Evolutionary conservation across 2,113 vertebrate species (phyloP).

Genomic region (Lutjanus erythropterus): DNA sequence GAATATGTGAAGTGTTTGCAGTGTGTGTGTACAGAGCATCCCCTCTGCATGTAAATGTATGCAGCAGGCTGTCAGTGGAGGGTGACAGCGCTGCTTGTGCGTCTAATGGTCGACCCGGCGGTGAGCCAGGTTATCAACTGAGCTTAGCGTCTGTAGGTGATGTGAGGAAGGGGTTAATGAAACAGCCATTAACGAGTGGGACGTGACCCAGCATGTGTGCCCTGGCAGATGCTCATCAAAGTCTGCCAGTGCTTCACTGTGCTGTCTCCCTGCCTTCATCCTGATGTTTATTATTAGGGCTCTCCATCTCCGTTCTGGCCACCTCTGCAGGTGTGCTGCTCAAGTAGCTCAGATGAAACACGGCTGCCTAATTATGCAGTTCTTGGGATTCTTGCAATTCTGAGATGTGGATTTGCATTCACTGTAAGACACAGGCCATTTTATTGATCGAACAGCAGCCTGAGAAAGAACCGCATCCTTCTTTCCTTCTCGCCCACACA

Average conservation of each 20-base stretch:
- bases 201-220: slow-evolving; percentile 17
- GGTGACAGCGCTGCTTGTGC: slow-evolving; percentile 34
- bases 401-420: slow-evolving; percentile 32
- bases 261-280: slow-evolving; percentile 24
- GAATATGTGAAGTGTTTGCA: slow-evolving; percentile 56
- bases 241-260: slow-evolving; percentile 24
- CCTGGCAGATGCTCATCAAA: slow-evolving; percentile 63
- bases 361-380: slow-evolving; percentile 3
- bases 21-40: slow-evolving; percentile 15
- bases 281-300: slow-evolving; percentile 39
- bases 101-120: slow-evolving; percentile 13
- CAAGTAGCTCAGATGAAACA: slow-evolving; percentile 13
- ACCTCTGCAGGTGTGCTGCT: slow-evolving; percentile 22
- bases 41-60: slow-evolving; percentile 62
- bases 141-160: slow-evolving; percentile 1
- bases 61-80: slow-evolving; percentile 22
- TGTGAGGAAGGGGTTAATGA: slow-evolving; percentile 50
- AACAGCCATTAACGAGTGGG: slow-evolving; percentile 43
- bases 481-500: slow-evolving; percentile 17
- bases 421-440: neutral
- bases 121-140: slow-evolving; percentile 22
- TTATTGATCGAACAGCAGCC: slow-evolving; percentile 31
- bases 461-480: neutral
- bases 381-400: neutral
- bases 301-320: neutral